Percentiles rank a stretch among this genome's conserved stretches.
These are phyloP conservation scores for Macrosoma leucophasiata DNA, from an alignment of 2,888 invertebrate species.

Conservation along the genomic window DNA sequence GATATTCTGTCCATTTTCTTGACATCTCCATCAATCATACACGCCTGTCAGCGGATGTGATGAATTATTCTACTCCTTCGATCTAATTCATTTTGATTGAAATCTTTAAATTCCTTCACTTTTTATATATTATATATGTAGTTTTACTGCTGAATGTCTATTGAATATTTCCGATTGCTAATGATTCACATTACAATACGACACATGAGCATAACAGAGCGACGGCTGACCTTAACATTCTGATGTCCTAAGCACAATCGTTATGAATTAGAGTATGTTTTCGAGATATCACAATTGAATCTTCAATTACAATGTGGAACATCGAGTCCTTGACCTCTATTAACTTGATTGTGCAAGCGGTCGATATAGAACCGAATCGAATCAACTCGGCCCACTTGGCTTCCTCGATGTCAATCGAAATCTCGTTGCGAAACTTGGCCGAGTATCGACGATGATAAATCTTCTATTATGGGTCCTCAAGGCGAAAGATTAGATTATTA, in stretches of 20 bases:
- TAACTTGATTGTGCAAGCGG: slow-evolving; percentile 54
- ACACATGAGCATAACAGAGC: too few relatives aligned
- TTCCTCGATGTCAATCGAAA: slow-evolving; percentile 43
- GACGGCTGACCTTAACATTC: too few relatives aligned
- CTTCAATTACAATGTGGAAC: slow-evolving; percentile 35
- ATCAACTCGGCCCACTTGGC: slow-evolving; percentile 51
- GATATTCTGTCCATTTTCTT: slow-evolving; percentile 18
- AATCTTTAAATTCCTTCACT: too few relatives aligned
- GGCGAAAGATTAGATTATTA: slow-evolving; percentile 36
- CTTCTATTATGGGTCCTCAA: slow-evolving; percentile 45
- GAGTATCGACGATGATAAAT: slow-evolving; percentile 47
- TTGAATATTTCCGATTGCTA: too few relatives aligned
- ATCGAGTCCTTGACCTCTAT: slow-evolving; percentile 59
- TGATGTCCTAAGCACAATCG: too few relatives aligned
- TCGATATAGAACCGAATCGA: slow-evolving; percentile 54
- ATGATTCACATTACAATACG: too few relatives aligned
- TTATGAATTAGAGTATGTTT: too few relatives aligned
- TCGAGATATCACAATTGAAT: slow-evolving; percentile 45
- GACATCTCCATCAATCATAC: slow-evolving; percentile 24
- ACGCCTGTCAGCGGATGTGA: slow-evolving; percentile 21
- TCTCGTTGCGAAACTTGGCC: slow-evolving; percentile 47
- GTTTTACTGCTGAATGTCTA: too few relatives aligned
- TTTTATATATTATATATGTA: too few relatives aligned
- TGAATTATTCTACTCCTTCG: too few relatives aligned
- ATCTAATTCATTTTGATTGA: too few relatives aligned